These are phyloP conservation scores for Etia nguti DNA, from an alignment of 2,113 vertebrate genomes.

Conservation along the genomic window DNA sequence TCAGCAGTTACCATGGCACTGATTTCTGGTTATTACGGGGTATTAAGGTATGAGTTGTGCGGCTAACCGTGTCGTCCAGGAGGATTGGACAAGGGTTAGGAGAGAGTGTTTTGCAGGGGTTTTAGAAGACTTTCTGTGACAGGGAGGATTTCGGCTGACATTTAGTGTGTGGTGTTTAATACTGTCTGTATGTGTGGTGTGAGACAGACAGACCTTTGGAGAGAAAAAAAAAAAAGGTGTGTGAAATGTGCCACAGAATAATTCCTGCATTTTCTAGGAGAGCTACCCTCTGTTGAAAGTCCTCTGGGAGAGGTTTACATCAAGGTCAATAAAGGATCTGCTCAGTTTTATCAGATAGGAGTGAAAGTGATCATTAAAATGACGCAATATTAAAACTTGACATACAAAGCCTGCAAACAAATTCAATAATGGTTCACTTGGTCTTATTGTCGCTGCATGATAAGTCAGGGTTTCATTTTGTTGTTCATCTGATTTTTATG, in stretches of 20 bases:
- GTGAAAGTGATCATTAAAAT: background rate
- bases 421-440: background rate
- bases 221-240: background rate
- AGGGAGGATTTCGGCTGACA: conserved; percentile 48
- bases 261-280: background rate
- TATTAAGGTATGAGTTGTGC: conserved; percentile 41
- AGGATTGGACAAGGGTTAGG: conserved; percentile 45
- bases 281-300: background rate
- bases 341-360: background rate
- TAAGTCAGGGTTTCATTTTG: background rate
- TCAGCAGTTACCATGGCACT: conserved; percentile 39
- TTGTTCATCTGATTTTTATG: background rate
- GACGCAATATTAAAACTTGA: background rate
- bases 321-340: background rate
- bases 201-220: background rate
- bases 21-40: conserved; percentile 50
- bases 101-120: conserved; percentile 38
- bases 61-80: conserved; percentile 38
- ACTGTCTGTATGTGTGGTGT: background rate
- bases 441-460: background rate
- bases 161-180: conserved; percentile 22
- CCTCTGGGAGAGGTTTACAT: background rate
- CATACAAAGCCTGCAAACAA: background rate
- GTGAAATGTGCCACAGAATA: conserved; percentile 1
- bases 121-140: conserved; percentile 37